Conservation (phyloP, 1,140 invertebrate species). For the Chrysoperla carnea region DNA sequence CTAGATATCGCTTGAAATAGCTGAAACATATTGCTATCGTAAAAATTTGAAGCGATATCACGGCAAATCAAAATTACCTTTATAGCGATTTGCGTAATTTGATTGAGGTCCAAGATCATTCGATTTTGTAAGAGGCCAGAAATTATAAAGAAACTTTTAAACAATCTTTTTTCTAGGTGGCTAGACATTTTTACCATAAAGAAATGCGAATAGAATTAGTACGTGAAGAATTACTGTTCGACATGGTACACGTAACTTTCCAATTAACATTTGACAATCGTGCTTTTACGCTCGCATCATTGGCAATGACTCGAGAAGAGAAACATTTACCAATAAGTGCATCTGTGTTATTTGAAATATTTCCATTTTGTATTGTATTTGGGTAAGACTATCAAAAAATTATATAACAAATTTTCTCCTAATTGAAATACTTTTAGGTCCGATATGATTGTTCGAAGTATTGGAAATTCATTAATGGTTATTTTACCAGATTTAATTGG, state of each 20-base stretch:
- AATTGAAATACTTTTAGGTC: slow-evolving; percentile 35
- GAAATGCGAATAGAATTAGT: slow-evolving; percentile 83
- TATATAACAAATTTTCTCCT: neutral
- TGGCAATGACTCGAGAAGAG: slow-evolving; percentile 69
- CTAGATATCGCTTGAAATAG: too few relatives aligned
- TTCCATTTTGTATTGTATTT: slow-evolving; percentile 95
- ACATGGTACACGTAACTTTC: slow-evolving; percentile 87
- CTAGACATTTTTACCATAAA: slow-evolving; percentile 80
- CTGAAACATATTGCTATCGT: too few relatives aligned
- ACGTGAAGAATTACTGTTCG: slow-evolving; percentile 66
- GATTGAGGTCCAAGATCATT: too few relatives aligned
- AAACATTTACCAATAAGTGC: slow-evolving; percentile 74
- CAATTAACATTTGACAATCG: slow-evolving; percentile 88
- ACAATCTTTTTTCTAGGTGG: slow-evolving; percentile 46
- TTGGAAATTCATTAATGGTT: slow-evolving; percentile 82
- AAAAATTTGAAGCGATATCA: too few relatives aligned
- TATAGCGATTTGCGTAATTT: too few relatives aligned
- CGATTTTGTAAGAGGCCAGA: too few relatives aligned
- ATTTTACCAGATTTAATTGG: slow-evolving; percentile 74
- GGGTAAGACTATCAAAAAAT: slow-evolving; percentile 34
- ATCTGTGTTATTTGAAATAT: slow-evolving; percentile 86
- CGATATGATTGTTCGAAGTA: slow-evolving; percentile 75
- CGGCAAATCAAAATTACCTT: too few relatives aligned
- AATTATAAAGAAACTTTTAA: too few relatives aligned
- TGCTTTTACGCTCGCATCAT: slow-evolving; percentile 60